These are phyloP conservation scores for Microcebus ravelobensis DNA, from an alignment of 2,113 vertebrate genomes.

Conservation along the genomic window DNA sequence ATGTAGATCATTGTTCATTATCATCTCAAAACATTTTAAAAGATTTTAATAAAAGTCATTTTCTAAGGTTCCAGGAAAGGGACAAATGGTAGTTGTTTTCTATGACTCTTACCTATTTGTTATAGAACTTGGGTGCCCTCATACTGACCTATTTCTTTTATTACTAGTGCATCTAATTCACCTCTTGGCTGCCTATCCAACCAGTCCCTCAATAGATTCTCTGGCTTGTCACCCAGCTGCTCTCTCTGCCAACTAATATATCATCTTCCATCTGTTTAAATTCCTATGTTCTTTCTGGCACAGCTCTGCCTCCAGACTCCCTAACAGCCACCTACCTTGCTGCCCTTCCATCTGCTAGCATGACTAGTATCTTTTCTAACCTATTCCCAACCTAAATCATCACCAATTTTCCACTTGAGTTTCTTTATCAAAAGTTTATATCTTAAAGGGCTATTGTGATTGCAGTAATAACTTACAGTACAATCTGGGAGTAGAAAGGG, in stretches of 20 bases:
- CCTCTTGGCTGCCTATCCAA: neutral
- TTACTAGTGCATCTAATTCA: neutral
- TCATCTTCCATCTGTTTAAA: slow-evolving; percentile 77
- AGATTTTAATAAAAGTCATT: neutral
- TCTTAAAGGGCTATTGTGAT: neutral
- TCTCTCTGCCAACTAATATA: slow-evolving; percentile 62
- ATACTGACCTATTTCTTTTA: neutral
- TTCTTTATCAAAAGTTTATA: neutral
- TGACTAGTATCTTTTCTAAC: slow-evolving; percentile 49
- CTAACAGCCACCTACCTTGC: slow-evolving; percentile 68
- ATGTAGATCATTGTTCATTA: neutral
- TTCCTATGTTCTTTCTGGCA: slow-evolving; percentile 66
- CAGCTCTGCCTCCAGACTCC: slow-evolving; percentile 54
- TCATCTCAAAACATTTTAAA: neutral
- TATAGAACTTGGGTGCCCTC: neutral
- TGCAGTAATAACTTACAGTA: neutral
- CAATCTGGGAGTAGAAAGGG: neutral
- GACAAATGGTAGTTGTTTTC: neutral
- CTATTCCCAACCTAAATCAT: slow-evolving; percentile 11
- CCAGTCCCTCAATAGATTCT: slow-evolving; percentile 23
- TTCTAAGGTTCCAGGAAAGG: neutral
- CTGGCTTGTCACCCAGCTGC: slow-evolving; percentile 38
- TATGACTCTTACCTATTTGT: neutral
- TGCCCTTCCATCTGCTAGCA: slow-evolving; percentile 74
- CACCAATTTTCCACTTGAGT: neutral